Percentiles rank a stretch among this genome's conserved stretches.
Evolutionary conservation across 2,888 invertebrate genomes (phyloP).

Genomic region (Lutraria lutraria): DNA sequence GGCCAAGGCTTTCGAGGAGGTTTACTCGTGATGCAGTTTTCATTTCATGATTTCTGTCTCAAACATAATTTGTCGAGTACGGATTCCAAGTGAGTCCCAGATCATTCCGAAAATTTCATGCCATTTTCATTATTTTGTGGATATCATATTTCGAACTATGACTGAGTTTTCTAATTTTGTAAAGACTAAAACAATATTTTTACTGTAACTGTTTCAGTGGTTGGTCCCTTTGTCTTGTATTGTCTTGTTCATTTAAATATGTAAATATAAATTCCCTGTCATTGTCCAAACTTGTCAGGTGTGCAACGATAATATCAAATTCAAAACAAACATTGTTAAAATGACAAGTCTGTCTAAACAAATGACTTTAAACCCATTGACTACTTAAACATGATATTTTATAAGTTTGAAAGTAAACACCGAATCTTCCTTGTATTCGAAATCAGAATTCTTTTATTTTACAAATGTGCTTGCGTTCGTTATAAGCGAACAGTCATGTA

Average conservation of each 20-base stretch:
- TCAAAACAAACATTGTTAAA: not conserved
- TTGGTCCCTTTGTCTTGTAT: constrained; percentile 25
- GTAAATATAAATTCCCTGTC: not conserved
- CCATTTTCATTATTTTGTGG: not conserved
- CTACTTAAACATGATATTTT: not conserved
- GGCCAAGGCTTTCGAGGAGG: too few relatives aligned
- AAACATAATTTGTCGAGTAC: too few relatives aligned
- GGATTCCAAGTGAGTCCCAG: too few relatives aligned
- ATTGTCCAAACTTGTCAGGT: constrained; percentile 13
- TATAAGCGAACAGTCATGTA: too few relatives aligned
- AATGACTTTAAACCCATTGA: not conserved
- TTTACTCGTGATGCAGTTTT: too few relatives aligned
- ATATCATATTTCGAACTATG: constrained; percentile 10
- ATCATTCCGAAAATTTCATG: too few relatives aligned
- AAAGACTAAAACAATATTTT: constrained; percentile 35
- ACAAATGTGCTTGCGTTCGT: too few relatives aligned
- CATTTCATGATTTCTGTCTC: too few relatives aligned
- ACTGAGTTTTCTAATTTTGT: constrained; percentile 16
- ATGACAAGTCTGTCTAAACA: constrained; percentile 2
- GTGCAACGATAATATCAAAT: not conserved
- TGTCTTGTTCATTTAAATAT: not conserved
- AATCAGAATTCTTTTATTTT: too few relatives aligned
- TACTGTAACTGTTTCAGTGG: constrained; percentile 65
- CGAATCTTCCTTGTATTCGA: too few relatives aligned
- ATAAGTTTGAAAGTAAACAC: not conserved